phyloP scores from a whole-genome alignment of 2,888 invertebrate species.

The Calameuta pallipes region DNA sequence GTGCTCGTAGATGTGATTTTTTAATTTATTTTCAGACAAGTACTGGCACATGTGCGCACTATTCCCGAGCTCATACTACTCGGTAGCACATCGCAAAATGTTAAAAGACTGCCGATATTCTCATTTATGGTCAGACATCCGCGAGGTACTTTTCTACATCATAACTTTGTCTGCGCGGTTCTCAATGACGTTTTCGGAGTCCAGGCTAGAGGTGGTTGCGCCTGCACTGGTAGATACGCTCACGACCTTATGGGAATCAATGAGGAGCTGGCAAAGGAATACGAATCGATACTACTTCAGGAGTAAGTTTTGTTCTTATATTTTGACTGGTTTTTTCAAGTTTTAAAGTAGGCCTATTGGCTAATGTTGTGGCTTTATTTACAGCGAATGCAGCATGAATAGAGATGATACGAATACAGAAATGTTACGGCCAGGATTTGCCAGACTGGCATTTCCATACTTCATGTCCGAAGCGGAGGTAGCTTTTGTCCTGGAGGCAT shows the following conservation, averaged over 20 bases:
- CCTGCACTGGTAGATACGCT: slow-evolving; percentile 87
- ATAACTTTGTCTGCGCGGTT: slow-evolving; percentile 86
- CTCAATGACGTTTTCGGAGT: slow-evolving; percentile 94
- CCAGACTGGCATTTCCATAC: slow-evolving; percentile 85
- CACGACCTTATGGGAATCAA: slow-evolving; percentile 88
- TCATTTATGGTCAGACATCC: slow-evolving; percentile 88
- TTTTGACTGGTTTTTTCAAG: background rate
- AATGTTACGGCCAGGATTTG: slow-evolving; percentile 87
- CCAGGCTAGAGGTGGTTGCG: slow-evolving; percentile 83
- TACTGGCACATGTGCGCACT: slow-evolving; percentile 80
- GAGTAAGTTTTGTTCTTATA: slow-evolving; percentile 60
- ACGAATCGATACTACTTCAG: slow-evolving; percentile 77
- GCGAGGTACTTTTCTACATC: slow-evolving; percentile 85
- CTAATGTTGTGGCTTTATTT: background rate
- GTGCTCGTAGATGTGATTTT: background rate
- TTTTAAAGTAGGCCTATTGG: background rate
- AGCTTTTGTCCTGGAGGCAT: slow-evolving; percentile 84
- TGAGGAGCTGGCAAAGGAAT: slow-evolving; percentile 78
- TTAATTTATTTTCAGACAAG: slow-evolving; percentile 73
- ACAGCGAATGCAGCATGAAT: slow-evolving; percentile 41
- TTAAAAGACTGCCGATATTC: slow-evolving; percentile 82
- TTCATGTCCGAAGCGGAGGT: slow-evolving; percentile 84
- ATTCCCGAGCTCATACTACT: slow-evolving; percentile 84
- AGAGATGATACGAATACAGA: slow-evolving; percentile 70
- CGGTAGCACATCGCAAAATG: slow-evolving; percentile 76